Evolutionary conservation across 2,797 vertebrate genomes (phyloP).

Genomic region (Schizothorax lantsangensis): DNA sequence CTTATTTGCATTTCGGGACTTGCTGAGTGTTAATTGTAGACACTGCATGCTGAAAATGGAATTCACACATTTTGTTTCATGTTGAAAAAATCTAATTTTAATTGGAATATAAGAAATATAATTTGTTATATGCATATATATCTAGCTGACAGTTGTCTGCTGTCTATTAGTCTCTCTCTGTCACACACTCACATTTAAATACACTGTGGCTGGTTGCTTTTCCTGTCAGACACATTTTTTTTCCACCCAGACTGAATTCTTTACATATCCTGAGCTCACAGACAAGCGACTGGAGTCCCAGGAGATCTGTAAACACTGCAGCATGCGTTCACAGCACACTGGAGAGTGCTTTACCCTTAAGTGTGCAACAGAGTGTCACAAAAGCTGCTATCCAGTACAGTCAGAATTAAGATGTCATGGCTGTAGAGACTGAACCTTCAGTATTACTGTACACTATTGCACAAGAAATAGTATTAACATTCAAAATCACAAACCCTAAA

Average conservation of each 20-base stretch:
- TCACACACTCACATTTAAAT: conserved; percentile 59
- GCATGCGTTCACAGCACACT: not conserved
- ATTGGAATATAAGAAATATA: not conserved
- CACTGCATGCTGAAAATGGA: not conserved
- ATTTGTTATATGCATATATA: not conserved
- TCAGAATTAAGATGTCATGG: not conserved
- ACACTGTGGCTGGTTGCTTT: conserved; percentile 49
- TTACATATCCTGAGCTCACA: conserved; percentile 33
- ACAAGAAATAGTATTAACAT: not conserved
- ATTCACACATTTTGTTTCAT: not conserved
- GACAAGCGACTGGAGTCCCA: conserved; percentile 35
- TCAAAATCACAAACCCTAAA: not conserved
- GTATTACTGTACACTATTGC: not conserved
- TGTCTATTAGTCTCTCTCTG: conserved; percentile 7
- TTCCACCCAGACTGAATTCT: conserved; percentile 30
- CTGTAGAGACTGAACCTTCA: not conserved
- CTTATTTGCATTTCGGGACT: too few relatives aligned
- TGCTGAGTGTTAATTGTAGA: not conserved
- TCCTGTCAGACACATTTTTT: conserved; percentile 38
- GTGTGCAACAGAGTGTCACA: not conserved
- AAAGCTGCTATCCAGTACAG: not conserved
- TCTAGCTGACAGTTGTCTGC: not conserved
- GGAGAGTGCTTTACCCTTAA: conserved; percentile 7
- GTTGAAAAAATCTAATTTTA: not conserved
- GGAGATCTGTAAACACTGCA: conserved; percentile 17